Base-by-base conservation (phyloP, 2,797 vertebrate genomes). In the Urophycis tenuis region DNA sequence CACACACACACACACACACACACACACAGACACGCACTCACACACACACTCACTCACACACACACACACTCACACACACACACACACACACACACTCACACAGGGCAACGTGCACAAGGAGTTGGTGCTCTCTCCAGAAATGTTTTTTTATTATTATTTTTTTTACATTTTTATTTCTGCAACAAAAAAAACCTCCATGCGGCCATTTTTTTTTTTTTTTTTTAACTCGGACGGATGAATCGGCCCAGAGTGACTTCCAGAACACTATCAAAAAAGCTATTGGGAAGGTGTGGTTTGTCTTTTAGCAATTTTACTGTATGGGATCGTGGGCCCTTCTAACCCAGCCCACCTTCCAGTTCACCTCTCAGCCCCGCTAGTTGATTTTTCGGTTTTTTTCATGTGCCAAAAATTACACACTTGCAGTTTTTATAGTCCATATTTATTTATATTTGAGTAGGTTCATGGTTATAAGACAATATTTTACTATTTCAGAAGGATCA, bases 341-440 rank as follows among this genome's bases (percentile, higher is more conserved):
- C 80, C 82, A 81, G 80, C 64, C 81, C 35, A 79, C 69, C 25
- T 81, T 75, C 81, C 81, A 79, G 77, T 82, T 81, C 80, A 83
- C 78, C 78, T 87, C 72, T 41, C 71, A 82, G 79, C 74, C 74
- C 81, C 25, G 60, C n/a, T 29, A 11, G 53, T 74, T 79, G 41
- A 75, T 87, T 88, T 83, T 86, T 85, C 85, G 81, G 85, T 82
- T 88, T 84, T 82, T 88, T 84, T 79, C 84, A 86, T 77, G 88
- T 91, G 88, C 90, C 89, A 91, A 91, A 89, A 87, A 85, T 89
- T 77, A 78, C 86, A 90, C 3, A 89, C 84, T 87, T 88, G 86
- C 85, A 78, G 87, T 87, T 91, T 90, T 89, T 91, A 89, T 91
- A 88, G 86, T 91, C 73, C 82, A 81, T 92, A 91, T 92, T 91